Conservation (phyloP, 2,797 vertebrate genomes). For the Ceryle rudis region DNA sequence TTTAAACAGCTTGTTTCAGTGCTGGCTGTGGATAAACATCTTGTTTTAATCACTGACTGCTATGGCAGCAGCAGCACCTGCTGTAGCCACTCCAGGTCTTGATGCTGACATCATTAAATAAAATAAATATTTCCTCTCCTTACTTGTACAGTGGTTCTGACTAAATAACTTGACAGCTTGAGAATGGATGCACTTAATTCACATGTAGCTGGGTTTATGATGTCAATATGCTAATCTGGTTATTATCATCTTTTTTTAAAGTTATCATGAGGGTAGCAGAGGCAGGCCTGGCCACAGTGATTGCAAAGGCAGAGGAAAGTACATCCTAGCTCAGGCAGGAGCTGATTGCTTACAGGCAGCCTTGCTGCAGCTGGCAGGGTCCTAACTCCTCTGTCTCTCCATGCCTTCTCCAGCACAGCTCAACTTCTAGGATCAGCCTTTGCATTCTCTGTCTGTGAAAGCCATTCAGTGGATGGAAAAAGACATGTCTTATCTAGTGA, state of each 20-base stretch:
- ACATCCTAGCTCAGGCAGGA: not conserved
- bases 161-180: not conserved
- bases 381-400: not conserved
- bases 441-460: not conserved
- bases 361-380: not conserved
- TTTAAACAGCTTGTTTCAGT: not conserved
- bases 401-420: not conserved
- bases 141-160: not conserved
- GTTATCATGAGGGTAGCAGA: not conserved
- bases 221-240: not conserved
- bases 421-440: not conserved
- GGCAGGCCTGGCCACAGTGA: not conserved
- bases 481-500: not conserved
- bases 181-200: not conserved
- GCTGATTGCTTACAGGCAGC: not conserved
- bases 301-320: not conserved
- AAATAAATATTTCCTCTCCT: not conserved
- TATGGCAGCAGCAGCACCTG: not conserved
- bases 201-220: not conserved
- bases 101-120: not conserved
- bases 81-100: not conserved
- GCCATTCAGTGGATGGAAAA: not conserved
- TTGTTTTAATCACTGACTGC: slow-evolving; percentile 5
- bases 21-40: not conserved
- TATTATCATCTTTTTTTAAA: not conserved